Percentiles rank a stretch among this genome's conserved stretches.
Evolutionary conservation across 2,797 vertebrate genomes (phyloP).

Genomic region (Psittacula echo): DNA sequence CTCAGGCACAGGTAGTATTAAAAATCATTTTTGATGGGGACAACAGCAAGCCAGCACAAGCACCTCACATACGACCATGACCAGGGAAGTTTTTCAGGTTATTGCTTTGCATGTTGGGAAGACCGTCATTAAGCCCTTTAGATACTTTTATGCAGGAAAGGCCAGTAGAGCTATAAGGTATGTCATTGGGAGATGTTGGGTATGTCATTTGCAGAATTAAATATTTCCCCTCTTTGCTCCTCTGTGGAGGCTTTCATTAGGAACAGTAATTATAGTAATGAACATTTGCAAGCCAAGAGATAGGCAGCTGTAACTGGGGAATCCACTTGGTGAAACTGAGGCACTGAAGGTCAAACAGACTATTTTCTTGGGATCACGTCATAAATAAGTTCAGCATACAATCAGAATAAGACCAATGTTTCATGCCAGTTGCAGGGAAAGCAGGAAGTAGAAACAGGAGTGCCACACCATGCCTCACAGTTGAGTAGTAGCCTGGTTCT

Average conservation of each 20-base stretch:
- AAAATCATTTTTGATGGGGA: not conserved
- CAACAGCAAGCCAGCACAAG: not conserved
- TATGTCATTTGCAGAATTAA: not conserved
- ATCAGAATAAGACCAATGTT: not conserved
- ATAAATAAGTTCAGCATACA: not conserved
- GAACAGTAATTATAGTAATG: not conserved
- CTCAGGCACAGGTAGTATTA: not conserved
- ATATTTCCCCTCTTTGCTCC: not conserved
- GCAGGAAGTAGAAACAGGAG: not conserved
- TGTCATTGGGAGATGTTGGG: not conserved
- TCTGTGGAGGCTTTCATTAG: not conserved
- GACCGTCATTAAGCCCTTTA: not conserved
- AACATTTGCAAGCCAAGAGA: not conserved
- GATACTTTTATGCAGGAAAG: not conserved
- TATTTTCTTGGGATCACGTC: not conserved
- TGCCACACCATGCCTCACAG: rapidly evolving
- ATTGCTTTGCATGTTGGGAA: not conserved
- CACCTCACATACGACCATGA: rapidly evolving
- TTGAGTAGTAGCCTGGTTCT: not conserved
- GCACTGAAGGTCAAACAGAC: not conserved
- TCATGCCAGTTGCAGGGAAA: not conserved
- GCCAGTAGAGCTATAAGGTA: not conserved
- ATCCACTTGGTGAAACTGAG: not conserved
- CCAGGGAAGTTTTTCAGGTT: not conserved
- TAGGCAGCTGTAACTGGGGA: not conserved